Base-by-base conservation (phyloP, 1,140 invertebrate species). In the Danaus plexippus region DNA sequence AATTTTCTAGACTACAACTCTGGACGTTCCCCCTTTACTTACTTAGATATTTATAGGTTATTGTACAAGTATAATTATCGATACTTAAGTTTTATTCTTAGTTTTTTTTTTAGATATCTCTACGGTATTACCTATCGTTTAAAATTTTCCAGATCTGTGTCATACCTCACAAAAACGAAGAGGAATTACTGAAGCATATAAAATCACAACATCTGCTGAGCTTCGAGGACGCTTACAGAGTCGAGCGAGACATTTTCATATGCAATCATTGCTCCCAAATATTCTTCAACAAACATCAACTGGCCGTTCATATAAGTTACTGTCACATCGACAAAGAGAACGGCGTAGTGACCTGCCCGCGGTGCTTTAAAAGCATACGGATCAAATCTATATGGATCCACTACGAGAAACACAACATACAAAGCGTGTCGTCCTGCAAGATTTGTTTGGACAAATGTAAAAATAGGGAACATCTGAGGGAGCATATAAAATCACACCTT, bases 161-260 rank as follows among this genome's bases (percentile, higher is more conserved):
- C 1, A 55, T 53, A 22, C 9, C 49, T 7, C 66, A 66, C 32
- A 0, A 46, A 8, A 53, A 46, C 18, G 22, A 59, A 12, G 42
- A 67, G 8, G 22, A 55, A 0, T 47, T 81, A 0, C 4, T 74
- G 1, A 49, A 62, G 1, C 78, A 81, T 41, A 75, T 79, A n/a
- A 74, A 77, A 54, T 52, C 47, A 0, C 52, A 61, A 1, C 81
- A 85, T 49, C 47, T 82, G 0, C 50, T 65, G 0, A 78, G 70
- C 42, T 63, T 73, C 0, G 57, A 61, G 8, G 53, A 66, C 7
- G 70, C 77, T 0, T 54, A 32, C 0, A 10, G 69, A 15, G 63
- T 85, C 0, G 73, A 80, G 53, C 57, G 76, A 0, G 72, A 82
- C 13, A 70, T 82, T n/a, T 85, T 71, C 50, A 57, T 80, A 0